Conservation (phyloP, 2,113 vertebrate species). For the Tyrannus savana region DNA sequence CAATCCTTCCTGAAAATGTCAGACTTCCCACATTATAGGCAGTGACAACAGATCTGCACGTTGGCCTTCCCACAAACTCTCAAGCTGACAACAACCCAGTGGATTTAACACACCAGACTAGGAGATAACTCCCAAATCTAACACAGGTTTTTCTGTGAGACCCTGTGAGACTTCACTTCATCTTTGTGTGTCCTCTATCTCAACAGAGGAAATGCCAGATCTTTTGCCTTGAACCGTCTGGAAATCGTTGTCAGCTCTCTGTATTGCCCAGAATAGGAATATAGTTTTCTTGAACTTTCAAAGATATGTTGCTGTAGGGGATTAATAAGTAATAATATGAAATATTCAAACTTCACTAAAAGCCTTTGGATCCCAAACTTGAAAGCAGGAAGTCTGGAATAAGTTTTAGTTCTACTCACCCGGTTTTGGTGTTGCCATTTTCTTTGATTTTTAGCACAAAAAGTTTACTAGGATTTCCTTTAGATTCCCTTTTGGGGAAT, state of each 20-base stretch:
- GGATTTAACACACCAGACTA: neutral
- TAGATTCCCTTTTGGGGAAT: neutral
- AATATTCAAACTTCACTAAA: neutral
- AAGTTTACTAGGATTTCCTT: neutral
- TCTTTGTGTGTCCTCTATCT: neutral
- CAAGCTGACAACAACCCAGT: neutral
- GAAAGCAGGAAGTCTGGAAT: neutral
- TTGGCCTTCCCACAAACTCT: neutral
- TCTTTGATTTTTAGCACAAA: neutral
- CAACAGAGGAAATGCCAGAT: neutral
- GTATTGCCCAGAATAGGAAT: neutral
- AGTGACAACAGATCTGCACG: neutral
- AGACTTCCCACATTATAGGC: neutral
- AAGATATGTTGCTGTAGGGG: neutral
- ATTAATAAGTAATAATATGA: neutral
- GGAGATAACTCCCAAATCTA: neutral
- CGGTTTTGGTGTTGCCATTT: neutral
- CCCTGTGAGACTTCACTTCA: neutral
- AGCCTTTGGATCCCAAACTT: neutral
- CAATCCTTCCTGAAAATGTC: neutral
- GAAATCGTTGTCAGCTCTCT: neutral
- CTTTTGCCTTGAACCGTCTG: neutral
- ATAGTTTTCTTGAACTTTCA: neutral
- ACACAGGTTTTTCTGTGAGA: neutral
- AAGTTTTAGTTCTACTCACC: neutral